These are phyloP conservation scores for Tychaedon coryphoeus DNA, from an alignment of 2,113 vertebrate genomes.

Conservation along the genomic window DNA sequence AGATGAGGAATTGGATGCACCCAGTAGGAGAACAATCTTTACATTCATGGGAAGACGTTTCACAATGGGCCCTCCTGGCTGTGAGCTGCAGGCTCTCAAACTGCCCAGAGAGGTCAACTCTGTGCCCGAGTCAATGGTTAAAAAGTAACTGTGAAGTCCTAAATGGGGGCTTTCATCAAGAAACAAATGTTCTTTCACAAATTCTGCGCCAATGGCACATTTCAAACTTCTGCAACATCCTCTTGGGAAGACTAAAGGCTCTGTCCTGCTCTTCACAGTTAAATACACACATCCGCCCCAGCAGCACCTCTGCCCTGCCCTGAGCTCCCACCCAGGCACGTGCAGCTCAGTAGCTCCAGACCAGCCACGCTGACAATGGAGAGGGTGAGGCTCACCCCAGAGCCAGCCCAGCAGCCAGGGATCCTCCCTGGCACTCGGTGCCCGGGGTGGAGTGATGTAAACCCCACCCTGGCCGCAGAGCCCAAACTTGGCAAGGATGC, in stretches of 20 bases:
- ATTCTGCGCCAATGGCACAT: neutral
- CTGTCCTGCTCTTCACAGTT: neutral
- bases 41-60: constrained; percentile 10
- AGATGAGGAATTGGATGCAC: neutral
- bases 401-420: neutral
- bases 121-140: neutral
- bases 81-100: neutral
- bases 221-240: constrained; percentile 7
- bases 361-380: neutral
- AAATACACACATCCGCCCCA: neutral
- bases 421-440: neutral
- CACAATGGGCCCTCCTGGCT: neutral
- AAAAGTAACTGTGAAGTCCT: neutral
- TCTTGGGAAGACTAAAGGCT: neutral
- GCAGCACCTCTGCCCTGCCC: neutral
- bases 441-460: accelerated
- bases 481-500: neutral
- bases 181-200: constrained; percentile 41
- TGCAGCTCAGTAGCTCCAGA: neutral
- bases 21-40: neutral
- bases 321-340: neutral
- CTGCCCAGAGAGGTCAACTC: neutral
- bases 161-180: constrained; percentile 30
- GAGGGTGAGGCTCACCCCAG: neutral
- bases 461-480: neutral